Evolutionary conservation across 2,888 invertebrate species (phyloP).

Genomic region (Gisinianus flammeolus): DNA sequence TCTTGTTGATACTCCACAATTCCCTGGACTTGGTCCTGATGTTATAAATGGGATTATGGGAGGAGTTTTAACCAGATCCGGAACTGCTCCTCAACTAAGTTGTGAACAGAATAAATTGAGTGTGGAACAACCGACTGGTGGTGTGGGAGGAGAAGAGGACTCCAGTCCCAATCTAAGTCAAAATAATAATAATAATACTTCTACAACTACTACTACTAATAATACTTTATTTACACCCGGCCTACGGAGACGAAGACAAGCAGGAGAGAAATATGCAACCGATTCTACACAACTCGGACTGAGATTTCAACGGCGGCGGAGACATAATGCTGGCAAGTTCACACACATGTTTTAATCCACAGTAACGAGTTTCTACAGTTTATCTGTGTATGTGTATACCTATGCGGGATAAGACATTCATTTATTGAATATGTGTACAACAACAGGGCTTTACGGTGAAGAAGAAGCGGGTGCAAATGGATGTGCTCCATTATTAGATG

Average conservation of each 20-base stretch:
- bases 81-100: not conserved
- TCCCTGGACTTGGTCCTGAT: slow-evolving; percentile 5
- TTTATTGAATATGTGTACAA: too few species aligned
- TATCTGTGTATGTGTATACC: too few species aligned
- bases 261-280: slow-evolving; percentile 81
- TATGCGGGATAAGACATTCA: too few species aligned
- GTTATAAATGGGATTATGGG: not conserved
- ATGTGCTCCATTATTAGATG: not conserved
- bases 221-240: slow-evolving; percentile 66
- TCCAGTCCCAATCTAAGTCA: not conserved
- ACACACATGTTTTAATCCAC: not conserved
- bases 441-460: slow-evolving; percentile 41
- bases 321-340: slow-evolving; percentile 57
- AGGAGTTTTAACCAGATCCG: not conserved
- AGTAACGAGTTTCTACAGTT: too few species aligned
- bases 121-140: not conserved
- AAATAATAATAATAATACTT: slow-evolving; percentile 36
- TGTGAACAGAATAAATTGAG: not conserved
- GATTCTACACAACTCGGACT: slow-evolving; percentile 83
- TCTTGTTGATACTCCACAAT: slow-evolving; percentile 39
- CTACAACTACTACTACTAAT: slow-evolving; percentile 63
- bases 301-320: slow-evolving; percentile 75
- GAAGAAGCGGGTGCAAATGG: slow-evolving; percentile 19
- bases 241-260: slow-evolving; percentile 72
- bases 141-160: slow-evolving; percentile 5